Conservation (phyloP, 2,113 vertebrate species). For the Grammomys dolichurus region DNA sequence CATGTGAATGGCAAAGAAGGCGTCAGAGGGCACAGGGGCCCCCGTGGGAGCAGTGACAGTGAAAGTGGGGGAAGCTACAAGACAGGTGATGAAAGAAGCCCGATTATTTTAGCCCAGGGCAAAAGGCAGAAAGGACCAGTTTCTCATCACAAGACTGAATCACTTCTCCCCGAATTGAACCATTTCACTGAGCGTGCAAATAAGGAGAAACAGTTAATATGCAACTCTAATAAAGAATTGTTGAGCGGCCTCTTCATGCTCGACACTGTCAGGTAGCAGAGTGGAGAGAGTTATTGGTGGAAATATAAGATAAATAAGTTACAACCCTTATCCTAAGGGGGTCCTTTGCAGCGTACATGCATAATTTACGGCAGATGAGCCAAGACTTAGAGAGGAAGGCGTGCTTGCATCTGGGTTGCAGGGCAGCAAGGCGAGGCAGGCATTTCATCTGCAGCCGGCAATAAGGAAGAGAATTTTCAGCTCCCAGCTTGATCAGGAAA, state of each 20-base stretch:
- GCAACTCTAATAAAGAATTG: constrained; percentile 9
- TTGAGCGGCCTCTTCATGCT: neutral
- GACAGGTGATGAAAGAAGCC: neutral
- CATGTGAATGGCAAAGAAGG: neutral
- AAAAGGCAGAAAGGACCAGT: neutral
- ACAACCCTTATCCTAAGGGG: neutral
- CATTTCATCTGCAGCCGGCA: neutral
- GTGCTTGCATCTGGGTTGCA: neutral
- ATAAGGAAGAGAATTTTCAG: neutral
- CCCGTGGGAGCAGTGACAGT: fast-evolving
- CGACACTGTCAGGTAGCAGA: neutral
- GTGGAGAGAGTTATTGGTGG: neutral
- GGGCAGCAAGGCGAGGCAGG: neutral
- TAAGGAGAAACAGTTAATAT: neutral
- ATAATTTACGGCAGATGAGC: constrained; percentile 50
- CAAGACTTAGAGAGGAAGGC: neutral
- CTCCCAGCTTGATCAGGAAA: neutral
- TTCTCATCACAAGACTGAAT: neutral
- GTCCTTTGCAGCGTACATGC: neutral
- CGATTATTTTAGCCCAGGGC: neutral
- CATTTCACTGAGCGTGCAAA: neutral
- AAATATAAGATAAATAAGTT: constrained; percentile 38
- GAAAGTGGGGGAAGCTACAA: neutral
- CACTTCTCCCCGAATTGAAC: neutral
- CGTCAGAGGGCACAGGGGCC: neutral